Percentiles rank a stretch among this genome's conserved stretches.
These are phyloP conservation scores for Heptranchias perlo DNA, from an alignment of 2,113 vertebrate species.

Conservation along the genomic window DNA sequence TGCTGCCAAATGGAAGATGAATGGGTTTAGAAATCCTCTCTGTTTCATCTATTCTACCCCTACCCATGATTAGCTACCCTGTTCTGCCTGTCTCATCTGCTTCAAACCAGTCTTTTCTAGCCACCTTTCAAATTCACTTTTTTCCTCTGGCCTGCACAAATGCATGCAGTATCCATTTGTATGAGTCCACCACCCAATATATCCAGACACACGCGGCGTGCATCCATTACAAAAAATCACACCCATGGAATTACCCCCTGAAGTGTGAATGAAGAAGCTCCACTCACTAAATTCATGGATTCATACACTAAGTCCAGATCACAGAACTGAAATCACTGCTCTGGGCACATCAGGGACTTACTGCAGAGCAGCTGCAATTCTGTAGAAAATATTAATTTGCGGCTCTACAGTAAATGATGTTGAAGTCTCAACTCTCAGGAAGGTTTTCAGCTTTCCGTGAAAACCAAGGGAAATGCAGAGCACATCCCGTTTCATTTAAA, in stretches of 20 bases:
- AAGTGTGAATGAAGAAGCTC: neutral
- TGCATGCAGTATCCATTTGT: neutral
- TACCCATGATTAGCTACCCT: neutral
- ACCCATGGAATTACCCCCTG: neutral
- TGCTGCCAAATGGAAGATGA: neutral
- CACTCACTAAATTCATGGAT: neutral
- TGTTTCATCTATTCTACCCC: neutral
- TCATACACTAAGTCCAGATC: neutral
- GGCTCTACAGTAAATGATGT: neutral
- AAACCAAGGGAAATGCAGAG: neutral
- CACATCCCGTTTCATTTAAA: neutral
- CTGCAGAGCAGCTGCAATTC: neutral
- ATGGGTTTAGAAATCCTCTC: neutral
- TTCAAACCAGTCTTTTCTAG: neutral
- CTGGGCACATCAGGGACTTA: neutral
- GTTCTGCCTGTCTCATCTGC: neutral
- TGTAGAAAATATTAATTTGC: conserved; percentile 3
- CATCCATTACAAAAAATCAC: neutral
- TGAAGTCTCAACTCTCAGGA: neutral
- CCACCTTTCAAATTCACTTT: neutral
- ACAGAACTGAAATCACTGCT: neutral
- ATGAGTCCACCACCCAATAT: neutral
- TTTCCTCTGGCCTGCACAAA: neutral
- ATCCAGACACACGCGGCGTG: neutral
- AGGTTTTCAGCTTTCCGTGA: neutral